Conservation (phyloP, 2,888 invertebrate genomes). For the Ecliptopera silaceata region DNA sequence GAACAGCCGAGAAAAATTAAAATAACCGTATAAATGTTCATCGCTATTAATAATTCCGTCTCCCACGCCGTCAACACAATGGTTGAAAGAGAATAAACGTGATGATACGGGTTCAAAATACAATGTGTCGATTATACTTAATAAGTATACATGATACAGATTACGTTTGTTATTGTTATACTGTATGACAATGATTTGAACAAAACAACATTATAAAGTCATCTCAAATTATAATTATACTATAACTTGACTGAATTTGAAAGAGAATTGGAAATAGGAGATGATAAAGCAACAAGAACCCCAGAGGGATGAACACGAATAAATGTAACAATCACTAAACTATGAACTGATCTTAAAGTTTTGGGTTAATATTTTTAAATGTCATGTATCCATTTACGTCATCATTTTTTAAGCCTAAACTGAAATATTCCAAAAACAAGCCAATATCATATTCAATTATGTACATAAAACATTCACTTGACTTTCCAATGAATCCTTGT, state of each 20-base stretch:
- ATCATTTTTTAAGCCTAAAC: too few species aligned
- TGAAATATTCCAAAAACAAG: neutral
- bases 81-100: neutral
- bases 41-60: neutral
- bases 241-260: neutral
- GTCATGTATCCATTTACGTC: too few species aligned
- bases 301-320: too few species aligned
- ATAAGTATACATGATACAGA: neutral
- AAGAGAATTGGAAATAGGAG: neutral
- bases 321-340: too few species aligned
- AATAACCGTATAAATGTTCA: too few species aligned
- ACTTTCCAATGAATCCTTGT: constrained; percentile 23
- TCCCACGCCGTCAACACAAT: constrained; percentile 4
- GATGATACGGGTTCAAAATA: neutral
- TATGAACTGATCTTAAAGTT: too few species aligned
- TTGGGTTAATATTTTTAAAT: too few species aligned
- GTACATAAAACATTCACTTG: constrained; percentile 19
- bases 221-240: too few species aligned
- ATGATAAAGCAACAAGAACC: too few species aligned
- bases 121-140: neutral
- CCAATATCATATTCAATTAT: constrained; percentile 10
- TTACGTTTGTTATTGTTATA: neutral
- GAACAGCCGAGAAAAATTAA: too few species aligned
- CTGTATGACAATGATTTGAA: neutral
- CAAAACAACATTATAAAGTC: too few species aligned